A percentile compares a stretch with the other conserved stretches of the same genome.
Evolutionary conservation across 2,888 invertebrate genomes (phyloP).

Genomic region (Lobophora halterata): DNA sequence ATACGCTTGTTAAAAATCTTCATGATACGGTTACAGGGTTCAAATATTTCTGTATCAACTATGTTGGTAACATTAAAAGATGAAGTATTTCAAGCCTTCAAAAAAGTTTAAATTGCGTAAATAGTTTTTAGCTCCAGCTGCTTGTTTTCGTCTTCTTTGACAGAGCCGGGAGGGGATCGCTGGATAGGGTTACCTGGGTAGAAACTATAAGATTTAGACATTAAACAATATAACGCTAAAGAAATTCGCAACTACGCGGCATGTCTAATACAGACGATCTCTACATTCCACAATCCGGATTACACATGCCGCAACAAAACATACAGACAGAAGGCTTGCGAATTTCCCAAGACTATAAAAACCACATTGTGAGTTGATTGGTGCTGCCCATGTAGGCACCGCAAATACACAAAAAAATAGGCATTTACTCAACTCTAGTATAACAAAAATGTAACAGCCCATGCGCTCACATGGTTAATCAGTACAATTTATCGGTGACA

Average conservation of each 20-base stretch:
- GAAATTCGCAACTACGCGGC: constrained; percentile 48
- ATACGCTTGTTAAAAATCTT: too few relatives aligned
- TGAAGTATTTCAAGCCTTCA: constrained; percentile 13
- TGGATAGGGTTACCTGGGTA: constrained; percentile 77
- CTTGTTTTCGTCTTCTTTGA: constrained; percentile 75
- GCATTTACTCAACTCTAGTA: constrained; percentile 42
- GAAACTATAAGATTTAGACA: constrained; percentile 53
- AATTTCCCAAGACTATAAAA: constrained; percentile 50
- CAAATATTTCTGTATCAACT: too few relatives aligned
- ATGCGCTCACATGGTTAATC: constrained; percentile 72
- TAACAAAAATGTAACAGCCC: constrained; percentile 46
- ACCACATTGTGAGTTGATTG: constrained; percentile 74
- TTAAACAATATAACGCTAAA: constrained; percentile 47
- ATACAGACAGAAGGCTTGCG: constrained; percentile 38
- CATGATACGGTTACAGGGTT: too few relatives aligned
- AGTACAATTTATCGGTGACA: constrained; percentile 49
- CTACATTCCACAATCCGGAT: constrained; percentile 28
- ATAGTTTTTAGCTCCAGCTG: constrained; percentile 68
- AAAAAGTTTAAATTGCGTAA: constrained; percentile 21
- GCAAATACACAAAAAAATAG: constrained; percentile 44
- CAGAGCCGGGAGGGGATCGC: constrained; percentile 76
- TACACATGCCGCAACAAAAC: constrained; percentile 33
- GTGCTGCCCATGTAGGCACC: constrained; percentile 76
- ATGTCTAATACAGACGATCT: constrained; percentile 33
- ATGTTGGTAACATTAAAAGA: too few relatives aligned